Percentiles rank a stretch among this genome's conserved stretches.
These are phyloP conservation scores for Rhynchotus rufescens DNA, from an alignment of 2,797 vertebrate species.

Conservation along the genomic window DNA sequence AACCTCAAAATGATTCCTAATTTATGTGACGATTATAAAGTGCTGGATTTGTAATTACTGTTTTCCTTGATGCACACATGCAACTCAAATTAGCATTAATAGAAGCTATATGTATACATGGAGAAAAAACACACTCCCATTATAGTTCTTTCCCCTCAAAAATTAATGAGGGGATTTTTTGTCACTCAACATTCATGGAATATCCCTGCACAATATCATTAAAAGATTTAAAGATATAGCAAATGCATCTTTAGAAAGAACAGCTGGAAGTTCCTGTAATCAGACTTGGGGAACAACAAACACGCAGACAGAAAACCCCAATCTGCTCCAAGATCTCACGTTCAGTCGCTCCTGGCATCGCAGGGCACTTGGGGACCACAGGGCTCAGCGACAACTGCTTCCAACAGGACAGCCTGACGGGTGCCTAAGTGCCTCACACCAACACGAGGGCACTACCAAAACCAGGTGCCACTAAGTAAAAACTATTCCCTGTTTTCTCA, in stretches of 20 bases:
- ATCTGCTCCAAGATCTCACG: not conserved
- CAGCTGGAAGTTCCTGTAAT: not conserved
- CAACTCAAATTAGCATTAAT: not conserved
- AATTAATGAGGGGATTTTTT: not conserved
- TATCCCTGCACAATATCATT: not conserved
- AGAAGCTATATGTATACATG: not conserved
- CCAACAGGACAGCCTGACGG: not conserved
- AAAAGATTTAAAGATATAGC: not conserved
- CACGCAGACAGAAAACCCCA: not conserved
- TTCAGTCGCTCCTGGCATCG: not conserved
- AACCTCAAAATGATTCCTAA: not conserved
- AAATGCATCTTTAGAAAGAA: constrained; percentile 15
- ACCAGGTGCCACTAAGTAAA: not conserved
- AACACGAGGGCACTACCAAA: not conserved
- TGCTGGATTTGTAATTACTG: not conserved
- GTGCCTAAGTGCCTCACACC: not conserved
- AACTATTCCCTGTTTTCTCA: not conserved
- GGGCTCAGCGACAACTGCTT: not conserved
- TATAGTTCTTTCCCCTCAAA: not conserved
- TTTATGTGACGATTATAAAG: not conserved
- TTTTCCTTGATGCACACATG: not conserved
- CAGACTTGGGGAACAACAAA: not conserved
- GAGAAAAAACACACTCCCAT: not conserved
- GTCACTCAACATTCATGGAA: not conserved
- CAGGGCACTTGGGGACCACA: fast-evolving